Evolutionary conservation across 2,888 invertebrate genomes (phyloP).

Genomic region (Aproaerema taeniolella): DNA sequence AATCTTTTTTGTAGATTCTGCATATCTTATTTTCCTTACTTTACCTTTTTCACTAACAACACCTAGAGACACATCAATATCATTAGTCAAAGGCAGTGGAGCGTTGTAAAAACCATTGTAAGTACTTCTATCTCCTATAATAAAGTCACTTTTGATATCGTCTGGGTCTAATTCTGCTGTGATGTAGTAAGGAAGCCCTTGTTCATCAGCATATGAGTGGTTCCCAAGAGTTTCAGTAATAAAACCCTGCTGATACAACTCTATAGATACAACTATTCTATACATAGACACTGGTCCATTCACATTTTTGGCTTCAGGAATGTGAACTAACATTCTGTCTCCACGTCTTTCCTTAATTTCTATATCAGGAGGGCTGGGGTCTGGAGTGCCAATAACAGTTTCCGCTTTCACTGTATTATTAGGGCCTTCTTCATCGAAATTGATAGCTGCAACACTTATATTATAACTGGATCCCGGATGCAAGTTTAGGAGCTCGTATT

Average conservation of each 20-base stretch:
- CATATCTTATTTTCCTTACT: conserved; percentile 81
- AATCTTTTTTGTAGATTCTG: conserved; percentile 73
- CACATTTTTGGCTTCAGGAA: conserved; percentile 83
- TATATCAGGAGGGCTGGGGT: conserved; percentile 84
- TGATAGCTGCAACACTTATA: conserved; percentile 82
- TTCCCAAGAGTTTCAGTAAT: conserved; percentile 79
- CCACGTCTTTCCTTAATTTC: conserved; percentile 78
- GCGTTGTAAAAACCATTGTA: conserved; percentile 88
- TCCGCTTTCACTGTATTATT: conserved; percentile 74
- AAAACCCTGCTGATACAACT: conserved; percentile 80
- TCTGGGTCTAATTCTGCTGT: conserved; percentile 86
- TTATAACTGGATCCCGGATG: conserved; percentile 87
- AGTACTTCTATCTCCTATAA: conserved; percentile 84
- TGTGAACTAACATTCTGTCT: conserved; percentile 80
- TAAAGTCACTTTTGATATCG: conserved; percentile 81
- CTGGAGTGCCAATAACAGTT: conserved; percentile 84
- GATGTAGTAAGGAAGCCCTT: conserved; percentile 87
- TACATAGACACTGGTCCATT: conserved; percentile 89
- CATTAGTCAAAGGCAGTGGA: conserved; percentile 79
- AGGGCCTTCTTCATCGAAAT: conserved; percentile 78
- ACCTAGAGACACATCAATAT: conserved; percentile 83
- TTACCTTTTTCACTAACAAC: conserved; percentile 83
- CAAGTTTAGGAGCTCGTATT: conserved; percentile 78
- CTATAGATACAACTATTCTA: conserved; percentile 84
- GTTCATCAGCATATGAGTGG: conserved; percentile 80